A percentile compares a stretch with the other conserved stretches of the same genome.
phyloP scores from a whole-genome alignment of 2,797 vertebrate genomes.

The Aulostomus chinensis region DNA sequence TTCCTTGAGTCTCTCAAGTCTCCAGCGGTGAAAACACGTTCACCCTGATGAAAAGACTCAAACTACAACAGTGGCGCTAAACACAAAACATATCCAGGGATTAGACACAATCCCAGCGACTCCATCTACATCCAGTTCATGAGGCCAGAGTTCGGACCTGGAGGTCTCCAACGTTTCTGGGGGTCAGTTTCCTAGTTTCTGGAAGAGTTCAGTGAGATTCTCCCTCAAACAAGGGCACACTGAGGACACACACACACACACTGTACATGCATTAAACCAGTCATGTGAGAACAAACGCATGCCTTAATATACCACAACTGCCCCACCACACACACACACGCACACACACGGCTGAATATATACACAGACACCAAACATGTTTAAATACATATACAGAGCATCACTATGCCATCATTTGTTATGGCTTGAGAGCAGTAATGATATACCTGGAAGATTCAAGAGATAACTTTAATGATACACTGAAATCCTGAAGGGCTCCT shows the following conservation, averaged over 20 bases:
- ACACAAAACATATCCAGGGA: neutral
- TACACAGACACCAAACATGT: conserved; percentile 50
- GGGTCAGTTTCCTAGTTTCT: no score
- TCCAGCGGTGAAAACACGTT: neutral
- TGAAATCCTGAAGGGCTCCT: conserved; percentile 19
- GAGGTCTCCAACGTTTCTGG: neutral
- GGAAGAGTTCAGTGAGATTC: conserved; percentile 4
- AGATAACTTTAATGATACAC: conserved; percentile 68
- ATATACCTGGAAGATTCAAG: conserved; percentile 53
- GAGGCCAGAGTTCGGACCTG: neutral
- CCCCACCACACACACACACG: conserved; percentile 28
- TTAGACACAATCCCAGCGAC: conserved; percentile 2
- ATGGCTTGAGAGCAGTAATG: conserved; percentile 59
- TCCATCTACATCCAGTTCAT: neutral
- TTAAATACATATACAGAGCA: conserved; percentile 59
- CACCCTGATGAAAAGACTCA: neutral
- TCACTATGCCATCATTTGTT: conserved; percentile 46
- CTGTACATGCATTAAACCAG: conserved; percentile 22
- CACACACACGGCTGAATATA: conserved; percentile 37
- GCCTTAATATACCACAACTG: conserved; percentile 37
- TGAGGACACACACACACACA: conserved; percentile 1
- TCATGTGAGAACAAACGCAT: conserved; percentile 42
- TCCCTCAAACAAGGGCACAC: conserved; percentile 5
- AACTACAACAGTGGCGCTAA: no score
- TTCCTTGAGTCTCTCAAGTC: no score